These are phyloP conservation scores for Nomia melanderi DNA, from an alignment of 1,140 invertebrate genomes.

Conservation along the genomic window DNA sequence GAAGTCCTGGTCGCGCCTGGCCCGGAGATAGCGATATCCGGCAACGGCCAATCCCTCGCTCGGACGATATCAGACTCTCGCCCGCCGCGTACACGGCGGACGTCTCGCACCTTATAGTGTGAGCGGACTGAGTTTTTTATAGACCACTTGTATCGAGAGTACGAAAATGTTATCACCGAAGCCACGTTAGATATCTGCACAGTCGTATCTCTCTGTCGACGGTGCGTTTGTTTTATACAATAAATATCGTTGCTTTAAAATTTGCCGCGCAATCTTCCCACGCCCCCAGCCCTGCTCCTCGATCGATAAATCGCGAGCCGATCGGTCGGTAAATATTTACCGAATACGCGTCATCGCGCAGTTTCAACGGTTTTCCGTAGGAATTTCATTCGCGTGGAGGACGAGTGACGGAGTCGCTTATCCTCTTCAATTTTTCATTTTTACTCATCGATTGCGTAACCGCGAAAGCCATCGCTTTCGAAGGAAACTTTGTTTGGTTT, in stretches of 20 bases:
- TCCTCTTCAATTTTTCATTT: neutral
- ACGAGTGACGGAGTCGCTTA: too few species aligned
- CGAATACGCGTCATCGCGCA: neutral
- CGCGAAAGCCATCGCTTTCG: neutral
- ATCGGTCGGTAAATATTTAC: neutral
- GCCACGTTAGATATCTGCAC: constrained; percentile 2
- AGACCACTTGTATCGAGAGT: constrained; percentile 1
- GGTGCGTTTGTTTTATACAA: constrained; percentile 41
- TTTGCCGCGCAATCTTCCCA: neutral
- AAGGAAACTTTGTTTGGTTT: neutral
- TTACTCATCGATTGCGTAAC: neutral
- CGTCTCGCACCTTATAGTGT: constrained; percentile 74
- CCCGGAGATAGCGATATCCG: constrained; percentile 83
- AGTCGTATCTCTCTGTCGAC: neutral
- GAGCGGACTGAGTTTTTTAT: constrained; percentile 1
- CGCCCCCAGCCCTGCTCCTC: too few species aligned
- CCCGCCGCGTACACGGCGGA: constrained; percentile 70
- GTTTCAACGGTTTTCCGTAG: too few species aligned
- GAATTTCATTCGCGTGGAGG: too few species aligned
- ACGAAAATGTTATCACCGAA: constrained; percentile 21
- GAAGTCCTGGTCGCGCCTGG: constrained; percentile 83
- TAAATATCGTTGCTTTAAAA: constrained; percentile 34
- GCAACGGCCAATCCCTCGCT: constrained; percentile 64
- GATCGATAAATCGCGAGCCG: neutral
- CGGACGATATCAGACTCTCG: constrained; percentile 70